Percentiles rank a stretch among this genome's conserved stretches.
phyloP scores from a whole-genome alignment of 1,140 invertebrate species.

The Drosophila willistoni region DNA sequence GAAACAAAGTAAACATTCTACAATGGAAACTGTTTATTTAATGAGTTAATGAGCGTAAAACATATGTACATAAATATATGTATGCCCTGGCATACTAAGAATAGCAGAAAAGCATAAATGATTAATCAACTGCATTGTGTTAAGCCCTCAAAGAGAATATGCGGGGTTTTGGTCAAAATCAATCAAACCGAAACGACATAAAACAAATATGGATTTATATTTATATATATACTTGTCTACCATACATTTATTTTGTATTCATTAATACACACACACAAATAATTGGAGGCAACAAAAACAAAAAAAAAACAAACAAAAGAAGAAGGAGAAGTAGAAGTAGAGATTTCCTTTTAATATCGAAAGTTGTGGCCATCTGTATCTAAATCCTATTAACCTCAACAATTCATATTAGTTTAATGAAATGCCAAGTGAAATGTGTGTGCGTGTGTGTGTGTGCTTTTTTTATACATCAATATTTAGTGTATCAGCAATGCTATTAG shows the following conservation, averaged over 20 bases:
- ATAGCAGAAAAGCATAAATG: not conserved
- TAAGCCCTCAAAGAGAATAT: constrained; percentile 11
- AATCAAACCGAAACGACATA: not conserved
- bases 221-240: too few species aligned
- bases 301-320: too few species aligned
- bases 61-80: constrained; percentile 12
- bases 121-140: constrained; percentile 7
- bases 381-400: not conserved
- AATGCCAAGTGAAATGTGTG: not conserved
- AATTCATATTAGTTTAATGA: not conserved
- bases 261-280: too few species aligned
- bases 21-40: constrained; percentile 49
- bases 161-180: not conserved
- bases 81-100: not conserved
- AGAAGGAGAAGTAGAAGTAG: too few species aligned
- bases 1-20: constrained; percentile 39
- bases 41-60: constrained; percentile 34
- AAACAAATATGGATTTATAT: not conserved
- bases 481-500: constrained; percentile 4
- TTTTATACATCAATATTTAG: not conserved
- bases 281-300: too few species aligned
- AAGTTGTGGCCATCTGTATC: too few species aligned
- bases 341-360: too few species aligned
- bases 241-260: too few species aligned
- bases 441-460: too few species aligned